phyloP scores from a whole-genome alignment of 2,888 invertebrate species.

The Megastigmus dorsalis region DNA sequence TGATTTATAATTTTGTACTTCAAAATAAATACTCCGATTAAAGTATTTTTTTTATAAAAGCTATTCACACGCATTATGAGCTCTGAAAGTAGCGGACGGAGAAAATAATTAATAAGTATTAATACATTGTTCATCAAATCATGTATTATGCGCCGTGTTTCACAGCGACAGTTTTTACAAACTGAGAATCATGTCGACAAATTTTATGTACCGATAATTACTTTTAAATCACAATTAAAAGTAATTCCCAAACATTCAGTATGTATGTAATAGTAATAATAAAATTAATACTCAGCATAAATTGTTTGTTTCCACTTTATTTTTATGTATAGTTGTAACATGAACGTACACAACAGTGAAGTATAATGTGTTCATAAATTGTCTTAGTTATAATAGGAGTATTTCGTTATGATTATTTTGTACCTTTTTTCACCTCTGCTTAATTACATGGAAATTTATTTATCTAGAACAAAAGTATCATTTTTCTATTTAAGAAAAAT shows the following conservation, averaged over 20 bases:
- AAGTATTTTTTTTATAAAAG: neutral
- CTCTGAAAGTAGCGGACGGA: neutral
- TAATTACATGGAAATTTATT: constrained; percentile 3
- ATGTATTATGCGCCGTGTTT: neutral
- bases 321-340: neutral
- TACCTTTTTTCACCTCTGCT: constrained; percentile 2
- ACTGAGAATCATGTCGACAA: too few relatives aligned
- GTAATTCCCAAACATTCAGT: constrained; percentile 8
- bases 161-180: neutral
- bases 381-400: neutral
- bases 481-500: neutral
- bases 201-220: neutral
- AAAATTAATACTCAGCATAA: constrained; percentile 27
- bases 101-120: constrained; percentile 25
- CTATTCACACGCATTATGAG: neutral
- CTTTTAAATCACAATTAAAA: constrained; percentile 2
- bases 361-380: neutral
- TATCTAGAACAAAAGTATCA: too few relatives aligned
- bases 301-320: neutral
- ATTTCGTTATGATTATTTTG: constrained; percentile 23
- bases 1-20: neutral
- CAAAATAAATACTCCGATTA: neutral
- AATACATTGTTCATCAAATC: constrained; percentile 3
- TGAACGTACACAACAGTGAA: neutral
- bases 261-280: constrained; percentile 6